phyloP scores from a whole-genome alignment of 2,888 invertebrate species.

The Anodontia alba region DNA sequence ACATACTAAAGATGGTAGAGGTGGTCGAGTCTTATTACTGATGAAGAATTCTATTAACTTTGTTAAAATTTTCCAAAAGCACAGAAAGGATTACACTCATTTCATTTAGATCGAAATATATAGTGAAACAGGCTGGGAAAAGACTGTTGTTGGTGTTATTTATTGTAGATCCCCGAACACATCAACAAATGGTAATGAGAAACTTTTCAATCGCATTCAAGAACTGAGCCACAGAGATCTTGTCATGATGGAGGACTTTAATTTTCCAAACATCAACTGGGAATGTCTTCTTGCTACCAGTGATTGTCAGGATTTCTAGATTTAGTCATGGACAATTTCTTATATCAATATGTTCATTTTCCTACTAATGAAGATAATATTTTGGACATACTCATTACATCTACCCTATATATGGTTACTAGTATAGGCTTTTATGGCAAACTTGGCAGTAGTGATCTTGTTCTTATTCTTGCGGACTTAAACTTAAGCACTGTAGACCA shows the following conservation, averaged over 20 bases:
- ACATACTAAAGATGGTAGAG: constrained; percentile 29
- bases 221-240: neutral
- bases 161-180: constrained; percentile 19
- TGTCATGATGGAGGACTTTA: constrained; percentile 10
- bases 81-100: neutral
- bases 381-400: neutral
- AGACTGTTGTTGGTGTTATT: constrained; percentile 15
- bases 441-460: neutral
- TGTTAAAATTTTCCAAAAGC: neutral
- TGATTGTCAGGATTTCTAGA: neutral
- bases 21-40: constrained; percentile 5
- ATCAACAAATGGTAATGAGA: neutral
- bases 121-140: constrained; percentile 1
- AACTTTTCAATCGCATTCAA: neutral
- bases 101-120: neutral
- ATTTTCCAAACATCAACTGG: constrained; percentile 20
- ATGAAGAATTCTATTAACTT: constrained; percentile 1
- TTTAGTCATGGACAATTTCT: constrained; percentile 7
- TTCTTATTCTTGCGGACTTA: neutral
- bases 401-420: neutral
- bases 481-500: neutral
- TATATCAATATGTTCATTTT: constrained; percentile 16
- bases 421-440: neutral
- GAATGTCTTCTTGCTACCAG: neutral
- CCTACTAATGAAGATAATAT: constrained; percentile 7